These are phyloP conservation scores for Astreopora myriophthalma DNA, from an alignment of 64 coral and sea anemone genomes.

Conservation along the genomic window DNA sequence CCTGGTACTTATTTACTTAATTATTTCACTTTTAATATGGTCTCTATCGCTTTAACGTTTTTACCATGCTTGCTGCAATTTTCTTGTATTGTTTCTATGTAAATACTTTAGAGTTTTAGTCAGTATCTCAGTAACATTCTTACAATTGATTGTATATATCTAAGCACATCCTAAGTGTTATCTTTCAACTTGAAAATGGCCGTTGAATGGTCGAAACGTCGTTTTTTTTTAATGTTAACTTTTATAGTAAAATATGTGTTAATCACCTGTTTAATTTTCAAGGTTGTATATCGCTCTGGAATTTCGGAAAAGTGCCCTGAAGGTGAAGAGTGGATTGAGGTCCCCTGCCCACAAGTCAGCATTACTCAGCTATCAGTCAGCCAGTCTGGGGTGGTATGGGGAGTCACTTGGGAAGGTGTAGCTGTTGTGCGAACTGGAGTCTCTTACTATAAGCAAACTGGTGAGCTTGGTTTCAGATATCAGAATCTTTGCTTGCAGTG, in stretches of 20 bases:
- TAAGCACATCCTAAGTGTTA: neutral
- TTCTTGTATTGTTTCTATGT: too few relatives aligned
- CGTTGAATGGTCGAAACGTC: neutral
- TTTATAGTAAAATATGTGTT: neutral
- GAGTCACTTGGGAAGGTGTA: conserved; percentile 91
- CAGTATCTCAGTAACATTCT: neutral
- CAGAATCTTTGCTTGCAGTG: too few relatives aligned
- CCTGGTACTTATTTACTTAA: too few relatives aligned
- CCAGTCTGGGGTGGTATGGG: conserved; percentile 84
- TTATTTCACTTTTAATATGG: too few relatives aligned
- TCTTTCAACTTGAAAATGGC: neutral
- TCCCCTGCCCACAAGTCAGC: conserved; percentile 67
- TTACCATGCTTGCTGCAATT: too few relatives aligned
- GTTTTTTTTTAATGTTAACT: neutral
- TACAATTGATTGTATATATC: neutral
- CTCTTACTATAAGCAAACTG: conserved; percentile 85
- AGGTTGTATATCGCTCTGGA: conserved; percentile 83
- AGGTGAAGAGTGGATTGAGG: conserved; percentile 69
- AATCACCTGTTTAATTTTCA: neutral
- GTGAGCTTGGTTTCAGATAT: too few relatives aligned
- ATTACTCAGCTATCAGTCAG: conserved; percentile 89
- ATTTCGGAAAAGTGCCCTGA: conserved; percentile 83
- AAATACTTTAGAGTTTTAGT: too few relatives aligned
- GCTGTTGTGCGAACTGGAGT: conserved; percentile 83
- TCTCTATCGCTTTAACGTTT: neutral